Percentiles rank a stretch among this genome's conserved stretches.
Evolutionary conservation across 1,140 invertebrate genomes (phyloP).

Genomic region (Caenorhabditis remanei): DNA sequence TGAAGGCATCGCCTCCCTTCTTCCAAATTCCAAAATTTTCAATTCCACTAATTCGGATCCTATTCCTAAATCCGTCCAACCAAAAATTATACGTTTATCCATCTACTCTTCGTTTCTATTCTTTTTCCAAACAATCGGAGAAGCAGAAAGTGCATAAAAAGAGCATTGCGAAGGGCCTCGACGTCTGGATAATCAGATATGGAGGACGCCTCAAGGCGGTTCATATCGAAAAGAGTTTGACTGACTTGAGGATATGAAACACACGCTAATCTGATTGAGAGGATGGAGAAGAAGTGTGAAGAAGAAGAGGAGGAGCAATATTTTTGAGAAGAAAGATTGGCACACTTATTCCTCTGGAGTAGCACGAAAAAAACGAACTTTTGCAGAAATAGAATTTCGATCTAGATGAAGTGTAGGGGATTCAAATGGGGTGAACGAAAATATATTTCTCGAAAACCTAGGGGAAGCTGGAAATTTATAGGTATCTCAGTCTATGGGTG

Average conservation of each 20-base stretch:
- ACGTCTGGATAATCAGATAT: conserved; percentile 43
- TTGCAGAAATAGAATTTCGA: conserved; percentile 32
- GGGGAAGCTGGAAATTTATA: neutral
- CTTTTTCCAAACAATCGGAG: conserved; percentile 33
- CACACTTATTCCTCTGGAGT: conserved; percentile 26
- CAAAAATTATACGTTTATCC: conserved; percentile 55
- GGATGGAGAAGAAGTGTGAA: neutral
- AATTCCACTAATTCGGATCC: conserved; percentile 39
- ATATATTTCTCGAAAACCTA: neutral
- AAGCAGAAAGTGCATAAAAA: conserved; percentile 47
- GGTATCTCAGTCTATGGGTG: neutral
- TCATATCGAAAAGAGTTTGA: conserved; percentile 56
- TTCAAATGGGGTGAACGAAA: neutral
- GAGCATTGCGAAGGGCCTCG: neutral
- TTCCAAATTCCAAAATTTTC: neutral
- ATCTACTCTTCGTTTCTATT: neutral
- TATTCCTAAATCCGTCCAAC: neutral
- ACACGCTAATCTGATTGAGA: conserved; percentile 55
- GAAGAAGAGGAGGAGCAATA: conserved; percentile 16
- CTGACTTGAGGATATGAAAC: conserved; percentile 51
- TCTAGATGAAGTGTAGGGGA: conserved; percentile 9
- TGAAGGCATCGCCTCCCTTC: neutral
- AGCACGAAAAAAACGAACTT: conserved; percentile 1
- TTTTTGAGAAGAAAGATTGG: conserved; percentile 13
- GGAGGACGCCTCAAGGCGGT: conserved; percentile 48